phyloP scores from a whole-genome alignment of 2,888 invertebrate genomes.

The Dryadula phaetusa region DNA sequence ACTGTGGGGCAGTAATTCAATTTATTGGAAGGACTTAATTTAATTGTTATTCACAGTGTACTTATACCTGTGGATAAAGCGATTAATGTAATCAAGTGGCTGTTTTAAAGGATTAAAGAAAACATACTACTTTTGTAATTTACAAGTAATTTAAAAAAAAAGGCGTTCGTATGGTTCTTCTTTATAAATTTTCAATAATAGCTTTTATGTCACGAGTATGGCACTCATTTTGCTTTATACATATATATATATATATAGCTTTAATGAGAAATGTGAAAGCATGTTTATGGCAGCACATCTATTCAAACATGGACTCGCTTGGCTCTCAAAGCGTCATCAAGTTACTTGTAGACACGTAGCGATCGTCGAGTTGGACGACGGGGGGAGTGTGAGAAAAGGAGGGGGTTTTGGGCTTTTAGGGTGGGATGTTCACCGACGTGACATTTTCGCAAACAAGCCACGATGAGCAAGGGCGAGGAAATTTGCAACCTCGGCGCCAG shows the following conservation, averaged over 20 bases:
- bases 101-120: too few species aligned
- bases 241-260: conserved; percentile 20
- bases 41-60: background rate
- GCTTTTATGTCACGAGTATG: too few species aligned
- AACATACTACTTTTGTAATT: too few species aligned
- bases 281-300: conserved; percentile 37
- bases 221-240: too few species aligned
- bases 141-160: too few species aligned
- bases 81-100: background rate
- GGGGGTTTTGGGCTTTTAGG: conserved; percentile 47
- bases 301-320: conserved; percentile 38
- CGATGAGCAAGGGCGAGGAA: conserved; percentile 57
- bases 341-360: conserved; percentile 62
- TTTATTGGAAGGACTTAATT: conserved; percentile 11
- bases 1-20: conserved; percentile 3
- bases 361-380: conserved; percentile 46
- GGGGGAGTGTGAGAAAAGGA: conserved; percentile 46
- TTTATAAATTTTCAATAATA: too few species aligned
- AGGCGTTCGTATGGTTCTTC: too few species aligned
- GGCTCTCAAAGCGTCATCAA: conserved; percentile 52
- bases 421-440: conserved; percentile 63
- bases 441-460: conserved; percentile 76
- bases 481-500: conserved; percentile 64
- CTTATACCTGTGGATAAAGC: background rate
- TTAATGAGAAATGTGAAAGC: conserved; percentile 47